Conservation (phyloP, 2,113 vertebrate species). For the Malurus alboscapulatus region DNA sequence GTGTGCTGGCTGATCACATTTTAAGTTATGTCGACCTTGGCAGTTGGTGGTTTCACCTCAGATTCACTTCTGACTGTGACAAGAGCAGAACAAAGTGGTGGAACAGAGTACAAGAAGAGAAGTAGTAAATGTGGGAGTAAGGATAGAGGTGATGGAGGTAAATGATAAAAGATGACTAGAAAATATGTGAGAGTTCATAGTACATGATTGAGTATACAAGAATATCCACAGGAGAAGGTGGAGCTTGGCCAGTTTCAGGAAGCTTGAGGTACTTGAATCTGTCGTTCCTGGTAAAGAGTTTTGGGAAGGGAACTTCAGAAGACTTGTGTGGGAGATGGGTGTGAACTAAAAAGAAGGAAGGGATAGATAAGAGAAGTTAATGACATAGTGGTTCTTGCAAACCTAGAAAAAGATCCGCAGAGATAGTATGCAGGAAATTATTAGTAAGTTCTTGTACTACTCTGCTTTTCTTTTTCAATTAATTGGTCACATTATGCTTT, state of each 20-base stretch:
- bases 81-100: not conserved
- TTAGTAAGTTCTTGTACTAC: not conserved
- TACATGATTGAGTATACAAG: not conserved
- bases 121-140: not conserved
- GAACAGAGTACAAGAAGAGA: not conserved
- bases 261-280: not conserved
- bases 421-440: not conserved
- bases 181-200: not conserved
- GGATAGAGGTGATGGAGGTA: not conserved
- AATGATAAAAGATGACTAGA: not conserved
- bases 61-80: not conserved
- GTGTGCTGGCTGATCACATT: not conserved
- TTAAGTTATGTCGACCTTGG: not conserved
- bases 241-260: not conserved
- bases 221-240: not conserved
- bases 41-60: not conserved
- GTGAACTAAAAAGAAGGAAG: constrained; percentile 13
- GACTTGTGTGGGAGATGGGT: not conserved
- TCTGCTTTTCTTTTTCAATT: not conserved
- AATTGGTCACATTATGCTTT: not conserved
- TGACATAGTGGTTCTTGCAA: constrained; percentile 1
- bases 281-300: not conserved
- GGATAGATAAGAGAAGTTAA: constrained; percentile 13
- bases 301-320: not conserved
- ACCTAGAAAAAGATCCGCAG: not conserved